Conservation (phyloP, 2,797 vertebrate species). For the Falco rusticolus region DNA sequence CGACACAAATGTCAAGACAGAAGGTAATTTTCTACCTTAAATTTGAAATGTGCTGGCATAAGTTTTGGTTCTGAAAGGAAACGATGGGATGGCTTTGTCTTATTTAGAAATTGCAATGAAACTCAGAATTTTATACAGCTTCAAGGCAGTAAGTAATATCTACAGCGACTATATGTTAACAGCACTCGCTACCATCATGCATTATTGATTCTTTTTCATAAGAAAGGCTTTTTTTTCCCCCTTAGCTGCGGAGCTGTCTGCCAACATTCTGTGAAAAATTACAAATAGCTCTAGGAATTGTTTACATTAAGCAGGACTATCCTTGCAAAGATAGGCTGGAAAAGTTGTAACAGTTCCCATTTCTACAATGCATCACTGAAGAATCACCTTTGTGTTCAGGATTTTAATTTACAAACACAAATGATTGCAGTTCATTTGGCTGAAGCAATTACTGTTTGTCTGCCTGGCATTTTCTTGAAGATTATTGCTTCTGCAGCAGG, state of each 20-base stretch:
- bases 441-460: neutral
- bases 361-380: neutral
- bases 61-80: neutral
- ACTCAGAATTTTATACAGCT: neutral
- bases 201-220: slow-evolving; percentile 18
- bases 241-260: neutral
- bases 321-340: neutral
- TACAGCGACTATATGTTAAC: neutral
- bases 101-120: neutral
- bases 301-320: neutral
- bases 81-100: neutral
- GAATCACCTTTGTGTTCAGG: neutral
- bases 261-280: slow-evolving; percentile 19
- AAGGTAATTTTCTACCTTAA: neutral
- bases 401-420: slow-evolving; percentile 1
- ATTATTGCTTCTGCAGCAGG: neutral
- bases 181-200: neutral
- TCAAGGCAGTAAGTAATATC: neutral
- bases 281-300: neutral
- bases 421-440: neutral
- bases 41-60: neutral
- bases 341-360: neutral
- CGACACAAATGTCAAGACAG: neutral
- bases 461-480: neutral
- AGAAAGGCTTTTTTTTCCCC: neutral